Evolutionary conservation across 2,888 invertebrate species (phyloP).

Genomic region (Chaitophorus viminalis): DNA sequence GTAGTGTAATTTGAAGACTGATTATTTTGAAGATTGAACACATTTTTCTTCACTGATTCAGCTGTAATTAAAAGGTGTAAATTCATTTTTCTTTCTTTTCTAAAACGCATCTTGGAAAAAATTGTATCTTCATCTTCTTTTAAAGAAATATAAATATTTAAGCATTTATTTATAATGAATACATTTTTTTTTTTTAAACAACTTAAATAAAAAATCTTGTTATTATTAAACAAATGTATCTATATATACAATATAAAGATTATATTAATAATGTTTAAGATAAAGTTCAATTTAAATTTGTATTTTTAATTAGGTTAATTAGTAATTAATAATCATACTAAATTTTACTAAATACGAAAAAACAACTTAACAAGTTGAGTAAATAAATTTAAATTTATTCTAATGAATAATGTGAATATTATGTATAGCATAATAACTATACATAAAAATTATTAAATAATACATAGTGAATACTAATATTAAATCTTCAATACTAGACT

Average conservation of each 20-base stretch:
- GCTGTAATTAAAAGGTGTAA: conserved; percentile 11
- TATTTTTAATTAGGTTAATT: background rate
- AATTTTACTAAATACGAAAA: background rate
- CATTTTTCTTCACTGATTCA: background rate
- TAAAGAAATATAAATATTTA: background rate
- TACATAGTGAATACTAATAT: background rate
- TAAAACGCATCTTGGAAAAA: conserved; percentile 3
- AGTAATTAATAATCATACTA: background rate
- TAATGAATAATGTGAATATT: background rate
- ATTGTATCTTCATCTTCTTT: conserved; percentile 12
- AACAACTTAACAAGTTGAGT: background rate
- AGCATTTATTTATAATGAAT: background rate
- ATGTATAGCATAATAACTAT: too few relatives aligned
- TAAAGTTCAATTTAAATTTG: background rate
- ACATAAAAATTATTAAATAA: too few relatives aligned
- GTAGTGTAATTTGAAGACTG: conserved; percentile 10
- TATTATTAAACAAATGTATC: too few relatives aligned
- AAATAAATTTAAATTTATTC: background rate
- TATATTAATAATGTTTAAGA: background rate
- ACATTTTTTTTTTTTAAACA: background rate
- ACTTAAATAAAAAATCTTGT: too few relatives aligned
- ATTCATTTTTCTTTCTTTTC: conserved; percentile 1
- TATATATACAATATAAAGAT: background rate
- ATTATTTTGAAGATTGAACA: conserved; percentile 4
- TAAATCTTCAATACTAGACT: background rate